These are phyloP conservation scores for Montipora foliosa DNA, from an alignment of 64 coral and sea anemone species.

Conservation along the genomic window DNA sequence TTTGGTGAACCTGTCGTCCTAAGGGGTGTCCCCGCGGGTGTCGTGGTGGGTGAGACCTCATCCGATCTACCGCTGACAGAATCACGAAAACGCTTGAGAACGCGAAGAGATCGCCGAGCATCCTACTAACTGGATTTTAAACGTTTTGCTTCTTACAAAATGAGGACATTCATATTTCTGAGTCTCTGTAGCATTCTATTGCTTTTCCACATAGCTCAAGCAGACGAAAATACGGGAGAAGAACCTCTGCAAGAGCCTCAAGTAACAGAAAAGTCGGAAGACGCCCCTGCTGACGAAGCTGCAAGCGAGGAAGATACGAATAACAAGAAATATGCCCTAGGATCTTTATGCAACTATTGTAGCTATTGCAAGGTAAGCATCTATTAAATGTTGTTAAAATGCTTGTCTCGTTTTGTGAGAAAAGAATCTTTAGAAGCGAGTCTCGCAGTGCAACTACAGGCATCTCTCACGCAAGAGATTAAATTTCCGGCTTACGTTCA, in stretches of 20 bases:
- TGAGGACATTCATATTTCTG: not conserved
- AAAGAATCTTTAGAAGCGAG: not conserved
- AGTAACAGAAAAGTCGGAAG: slow-evolving; percentile 20
- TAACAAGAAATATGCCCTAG: slow-evolving; percentile 74
- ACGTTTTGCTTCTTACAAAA: not conserved
- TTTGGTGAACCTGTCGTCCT: too few species aligned
- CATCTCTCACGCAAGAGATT: not conserved
- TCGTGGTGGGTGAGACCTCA: not conserved
- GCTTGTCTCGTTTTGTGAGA: not conserved
- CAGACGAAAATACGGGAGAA: slow-evolving; percentile 27
- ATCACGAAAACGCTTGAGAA: not conserved
- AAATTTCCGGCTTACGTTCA: too few species aligned
- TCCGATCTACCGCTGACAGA: not conserved
- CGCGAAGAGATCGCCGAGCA: too few species aligned
- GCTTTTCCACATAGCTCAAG: not conserved
- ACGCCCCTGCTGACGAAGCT: not conserved
- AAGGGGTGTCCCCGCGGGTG: not conserved
- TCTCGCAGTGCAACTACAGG: not conserved
- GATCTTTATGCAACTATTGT: slow-evolving; percentile 92
- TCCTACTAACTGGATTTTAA: not conserved
- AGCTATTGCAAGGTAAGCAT: slow-evolving; percentile 93
- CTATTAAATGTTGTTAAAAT: not conserved
- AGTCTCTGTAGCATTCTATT: not conserved
- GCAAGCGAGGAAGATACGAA: slow-evolving; percentile 22
- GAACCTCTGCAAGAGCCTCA: slow-evolving; percentile 53